Percentiles rank a stretch among this genome's conserved stretches.
These are phyloP conservation scores for Heliangelus exortis DNA, from an alignment of 2,797 vertebrate genomes.

Conservation along the genomic window DNA sequence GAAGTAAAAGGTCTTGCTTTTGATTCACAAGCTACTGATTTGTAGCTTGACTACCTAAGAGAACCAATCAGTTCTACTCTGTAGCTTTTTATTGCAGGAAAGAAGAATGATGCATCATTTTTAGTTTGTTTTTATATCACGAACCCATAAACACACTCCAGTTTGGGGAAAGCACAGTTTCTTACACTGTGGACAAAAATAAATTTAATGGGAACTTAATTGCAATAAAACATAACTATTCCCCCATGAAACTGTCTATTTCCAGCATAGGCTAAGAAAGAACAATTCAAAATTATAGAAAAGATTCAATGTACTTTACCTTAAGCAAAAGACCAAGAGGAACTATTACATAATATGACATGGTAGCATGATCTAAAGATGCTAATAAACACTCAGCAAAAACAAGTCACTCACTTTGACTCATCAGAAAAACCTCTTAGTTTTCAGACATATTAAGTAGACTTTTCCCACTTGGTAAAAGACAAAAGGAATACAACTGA, in stretches of 20 bases:
- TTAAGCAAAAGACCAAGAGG: not conserved
- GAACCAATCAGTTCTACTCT: not conserved
- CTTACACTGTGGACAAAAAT: not conserved
- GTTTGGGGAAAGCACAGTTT: not conserved
- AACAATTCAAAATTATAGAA: not conserved
- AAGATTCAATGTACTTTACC: not conserved
- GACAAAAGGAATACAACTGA: not conserved
- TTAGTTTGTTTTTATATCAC: not conserved
- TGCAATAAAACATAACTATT: not conserved
- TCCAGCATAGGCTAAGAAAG: not conserved
- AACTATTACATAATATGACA: not conserved
- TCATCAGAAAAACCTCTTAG: not conserved
- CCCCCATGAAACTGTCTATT: not conserved
- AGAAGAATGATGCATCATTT: not conserved
- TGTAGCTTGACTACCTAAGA: not conserved
- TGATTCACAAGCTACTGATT: constrained; percentile 18
- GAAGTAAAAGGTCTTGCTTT: not conserved
- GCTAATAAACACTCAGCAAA: not conserved
- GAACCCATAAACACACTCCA: not conserved
- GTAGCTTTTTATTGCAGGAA: not conserved
- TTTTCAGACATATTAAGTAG: not conserved
- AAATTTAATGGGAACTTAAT: not conserved
- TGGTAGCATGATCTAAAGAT: not conserved
- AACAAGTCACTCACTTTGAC: not conserved
- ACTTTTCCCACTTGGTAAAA: not conserved